Base-by-base conservation (phyloP, 2,888 invertebrate species). In the Scaptomyza caliginosa region DNA sequence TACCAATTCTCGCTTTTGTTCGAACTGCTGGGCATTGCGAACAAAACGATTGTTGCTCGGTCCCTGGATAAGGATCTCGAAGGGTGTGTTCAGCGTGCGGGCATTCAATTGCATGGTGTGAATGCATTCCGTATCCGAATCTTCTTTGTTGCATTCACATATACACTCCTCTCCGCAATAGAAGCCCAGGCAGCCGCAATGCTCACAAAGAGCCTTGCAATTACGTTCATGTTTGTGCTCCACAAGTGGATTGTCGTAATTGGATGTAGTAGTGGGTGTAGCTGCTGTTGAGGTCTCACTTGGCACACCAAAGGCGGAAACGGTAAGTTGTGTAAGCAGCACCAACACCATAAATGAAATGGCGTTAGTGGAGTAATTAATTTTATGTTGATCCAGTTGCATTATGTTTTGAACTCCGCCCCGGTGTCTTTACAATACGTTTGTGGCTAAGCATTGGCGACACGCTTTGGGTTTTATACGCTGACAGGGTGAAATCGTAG, bases 81-180 rank as follows among this genome's bases (percentile, higher is more conserved):
- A 91, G 4, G 91, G 90, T 2, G 88, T 58, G 4, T 84, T 80
- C 19, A 88, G 34, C 4, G 82, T 77, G 21, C 82, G 77, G 0
- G 91, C 91, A 38, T 88, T 88, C 0, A 48, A 60, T 63, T 90
- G 90, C 83, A 91, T 91, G 2, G 82, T 74, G 23, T 79, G 77
- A 7, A 91, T 88, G 43, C 91, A 91, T 38, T 90, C 83, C 23
- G 88, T 90, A 34, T 90, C 90, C 2, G 86, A 77, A 28, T 85
- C 84, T 6, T 90, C 87, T n/a, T 89, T 83, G 65, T 89, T 89
- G 46, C 91, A 92, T 66, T 92, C 92, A 54, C 92, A 92, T 26
- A 92, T 90, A 51, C 92, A 92, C 60, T 92, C 91, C 58, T 92
- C 92, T 3, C 91, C 92, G 32, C 92, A 92, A 64, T 91, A 92